These are phyloP conservation scores for Lepus americanus DNA, from an alignment of 2,113 vertebrate genomes.

Conservation along the genomic window DNA sequence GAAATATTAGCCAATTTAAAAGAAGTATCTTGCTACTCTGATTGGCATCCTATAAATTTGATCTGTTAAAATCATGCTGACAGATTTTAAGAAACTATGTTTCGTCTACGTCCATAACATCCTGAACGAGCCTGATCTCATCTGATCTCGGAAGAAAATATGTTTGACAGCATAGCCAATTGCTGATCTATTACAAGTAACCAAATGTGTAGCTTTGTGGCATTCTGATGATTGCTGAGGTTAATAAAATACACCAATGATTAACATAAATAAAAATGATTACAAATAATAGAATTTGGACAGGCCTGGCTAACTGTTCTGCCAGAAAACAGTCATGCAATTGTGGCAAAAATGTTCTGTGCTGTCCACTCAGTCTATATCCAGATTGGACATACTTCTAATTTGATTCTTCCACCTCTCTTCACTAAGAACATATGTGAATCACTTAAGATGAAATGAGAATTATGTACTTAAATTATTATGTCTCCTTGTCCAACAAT, in stretches of 20 bases:
- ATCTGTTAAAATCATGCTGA: not conserved
- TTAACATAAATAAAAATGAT: not conserved
- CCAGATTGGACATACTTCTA: not conserved
- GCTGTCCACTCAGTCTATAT: not conserved
- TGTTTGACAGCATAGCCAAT: not conserved
- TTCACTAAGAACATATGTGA: not conserved
- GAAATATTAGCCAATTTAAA: not conserved
- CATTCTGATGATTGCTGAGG: constrained; percentile 14
- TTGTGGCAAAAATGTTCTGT: not conserved
- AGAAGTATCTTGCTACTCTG: not conserved
- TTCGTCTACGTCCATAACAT: not conserved
- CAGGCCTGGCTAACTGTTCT: not conserved
- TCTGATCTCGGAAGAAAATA: not conserved
- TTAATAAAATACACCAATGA: not conserved
- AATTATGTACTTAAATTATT: not conserved
- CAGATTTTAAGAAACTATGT: constrained; percentile 25
- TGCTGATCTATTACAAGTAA: not conserved
- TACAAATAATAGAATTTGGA: not conserved
- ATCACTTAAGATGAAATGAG: constrained; percentile 1
- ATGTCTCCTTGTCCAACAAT: not conserved
- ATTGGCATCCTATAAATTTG: not conserved
- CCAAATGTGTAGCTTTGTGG: not conserved
- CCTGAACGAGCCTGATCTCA: too few relatives aligned
- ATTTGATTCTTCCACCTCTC: not conserved
- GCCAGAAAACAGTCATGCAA: not conserved